Base-by-base conservation (phyloP, 2,113 vertebrate species). In the Gopherus flavomarginatus region DNA sequence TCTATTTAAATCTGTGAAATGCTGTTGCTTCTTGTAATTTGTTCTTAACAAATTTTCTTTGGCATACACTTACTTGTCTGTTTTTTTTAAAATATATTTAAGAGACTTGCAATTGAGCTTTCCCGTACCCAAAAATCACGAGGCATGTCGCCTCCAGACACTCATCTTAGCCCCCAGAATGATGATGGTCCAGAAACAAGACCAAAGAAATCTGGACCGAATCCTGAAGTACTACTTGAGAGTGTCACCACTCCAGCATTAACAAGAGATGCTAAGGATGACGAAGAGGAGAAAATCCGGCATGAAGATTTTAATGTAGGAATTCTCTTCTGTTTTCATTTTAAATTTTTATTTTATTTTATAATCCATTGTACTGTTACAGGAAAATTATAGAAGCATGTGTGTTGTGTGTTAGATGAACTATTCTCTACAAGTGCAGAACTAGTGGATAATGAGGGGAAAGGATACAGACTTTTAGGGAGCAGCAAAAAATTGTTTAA, bases 81-180 rank as follows among this genome's bases (percentile, higher is more conserved):
- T 90, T 57, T 90, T 97, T 88, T 57, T 97, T 44, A 96, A 97
- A 95, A 21, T 97, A 1, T 77, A 11, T 84, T 96, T 75, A 95
- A 99, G 99, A 98, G 99, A 85, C 97, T 99, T 83, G 99, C 99
- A 4, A 99, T 99, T n/a, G 99, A 99, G 47, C 98, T 99, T 88
- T 99, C 99, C 93, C 98, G 99, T 84, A 98, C 98, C 83, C 99
- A 99, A 97, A 99, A 99, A 59, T 99, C 99, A 3, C 99, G 99
- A 83, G 99, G 99, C 95, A 98, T 99, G 81, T 99, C 99, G 13
- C 99, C 99, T 24, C 99, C 99, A 24, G 99, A 99, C 97, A 98
- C 97, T 91, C 99, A 99, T 90, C 98, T 98, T 19, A 98, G 99
- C 16, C 98, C 98, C 44, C 98, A 99, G 82, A 98, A 98, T 62